Conservation (phyloP, 2,888 invertebrate genomes). For the Aleiodes testaceus region DNA sequence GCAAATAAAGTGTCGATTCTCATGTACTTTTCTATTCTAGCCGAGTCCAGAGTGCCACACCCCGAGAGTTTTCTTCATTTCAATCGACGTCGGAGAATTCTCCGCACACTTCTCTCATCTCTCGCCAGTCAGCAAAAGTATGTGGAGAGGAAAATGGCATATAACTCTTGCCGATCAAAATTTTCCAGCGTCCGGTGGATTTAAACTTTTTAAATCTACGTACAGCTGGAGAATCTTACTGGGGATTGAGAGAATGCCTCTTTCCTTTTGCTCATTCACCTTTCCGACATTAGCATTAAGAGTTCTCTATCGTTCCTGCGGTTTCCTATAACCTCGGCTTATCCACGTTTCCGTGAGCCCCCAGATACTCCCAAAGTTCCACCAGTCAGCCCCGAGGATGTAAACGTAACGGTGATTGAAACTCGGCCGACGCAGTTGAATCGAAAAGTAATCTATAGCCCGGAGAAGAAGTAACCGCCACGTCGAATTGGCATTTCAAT, state of each 20-base stretch:
- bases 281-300: slow-evolving; percentile 37
- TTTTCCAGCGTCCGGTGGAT: slow-evolving; percentile 37
- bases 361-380: slow-evolving; percentile 25
- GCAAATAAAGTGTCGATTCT: slow-evolving; percentile 43
- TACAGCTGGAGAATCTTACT: slow-evolving; percentile 13
- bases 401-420: slow-evolving; percentile 37
- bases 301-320: slow-evolving; percentile 37
- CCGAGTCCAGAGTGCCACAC: slow-evolving; percentile 31
- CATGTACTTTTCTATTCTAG: slow-evolving; percentile 29
- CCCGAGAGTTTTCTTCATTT: slow-evolving; percentile 10
- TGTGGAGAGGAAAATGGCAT: background rate
- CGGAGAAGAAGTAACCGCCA: slow-evolving; percentile 29
- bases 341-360: background rate
- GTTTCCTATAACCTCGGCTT: slow-evolving; percentile 9
- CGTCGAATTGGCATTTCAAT: slow-evolving; percentile 45
- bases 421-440: slow-evolving; percentile 43
- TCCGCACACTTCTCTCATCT: slow-evolving; percentile 27
- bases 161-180: slow-evolving; percentile 35
- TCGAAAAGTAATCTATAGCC: slow-evolving; percentile 47
- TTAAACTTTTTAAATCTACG: slow-evolving; percentile 39
- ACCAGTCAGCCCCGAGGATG: slow-evolving; percentile 18
- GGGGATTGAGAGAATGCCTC: slow-evolving; percentile 31
- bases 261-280: slow-evolving; percentile 19
- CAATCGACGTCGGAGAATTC: slow-evolving; percentile 27
- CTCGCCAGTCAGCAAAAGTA: background rate